Evolutionary conservation across 2,888 invertebrate genomes (phyloP), one percentile per base, ranked within the genome.

Genomic region (Blera fallax): DNA sequence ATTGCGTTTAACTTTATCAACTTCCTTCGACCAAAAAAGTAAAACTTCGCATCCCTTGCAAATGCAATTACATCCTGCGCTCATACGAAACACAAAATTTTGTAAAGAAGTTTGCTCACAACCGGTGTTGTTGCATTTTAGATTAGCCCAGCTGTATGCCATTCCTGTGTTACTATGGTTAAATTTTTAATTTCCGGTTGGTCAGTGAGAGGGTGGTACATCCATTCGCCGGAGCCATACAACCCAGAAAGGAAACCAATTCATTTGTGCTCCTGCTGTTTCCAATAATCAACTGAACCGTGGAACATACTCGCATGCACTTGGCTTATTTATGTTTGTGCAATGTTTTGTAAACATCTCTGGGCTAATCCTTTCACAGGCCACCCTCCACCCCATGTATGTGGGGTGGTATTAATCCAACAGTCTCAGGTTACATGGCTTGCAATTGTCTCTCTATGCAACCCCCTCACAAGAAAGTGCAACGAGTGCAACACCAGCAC

Each of bases 261-360:
- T 84, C 79, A 79, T 80, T 85, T 85, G 76, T 76, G n/a, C n/a
- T 72, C 67, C 70, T 76, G 80, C 76, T 76, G 70, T 48, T 81
- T 76, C 70, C 81, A 81, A 77, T 85, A 76, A 85, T 81, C 81
- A 77, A 81, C 76, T 56, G 85, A 85, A 81, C 72, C 81, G 67
- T 70, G 70, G 52, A 65, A 72, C 72, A 62, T 72, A 62, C 40
- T 52, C 50, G 29, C 29, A 65, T 81, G 76, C 74, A 77, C 52
- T 72, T 72, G 81, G 24, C 54, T 85, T 85, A 67, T 85, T 81
- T 81, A 70, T 85, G 85, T 76, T 76, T 81, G 76, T 85, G 81
- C 81, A 85, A 81, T 85, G 85, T 85, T 81, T 85, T 85, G 81
- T 77, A 85, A 85, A 81, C 76, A 85, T 85, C 76, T 81, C 85